Evolutionary conservation across 2,113 vertebrate species (phyloP).

Genomic region (Conger conger): DNA sequence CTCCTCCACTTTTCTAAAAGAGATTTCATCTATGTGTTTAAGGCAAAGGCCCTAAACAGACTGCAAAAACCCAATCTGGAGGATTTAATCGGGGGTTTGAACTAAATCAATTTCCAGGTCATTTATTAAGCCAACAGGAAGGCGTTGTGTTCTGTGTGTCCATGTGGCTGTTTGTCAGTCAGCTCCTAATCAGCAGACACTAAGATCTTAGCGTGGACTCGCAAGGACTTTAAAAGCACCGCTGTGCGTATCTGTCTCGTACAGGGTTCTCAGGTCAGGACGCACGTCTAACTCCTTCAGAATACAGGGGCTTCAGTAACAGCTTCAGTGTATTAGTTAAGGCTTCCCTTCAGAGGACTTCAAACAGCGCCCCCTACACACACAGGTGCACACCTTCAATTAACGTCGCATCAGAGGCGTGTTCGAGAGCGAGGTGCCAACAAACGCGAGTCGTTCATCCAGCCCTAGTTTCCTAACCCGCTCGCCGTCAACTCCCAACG

Average conservation of each 20-base stretch:
- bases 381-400: slow-evolving; percentile 3
- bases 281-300: not conserved
- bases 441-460: not conserved
- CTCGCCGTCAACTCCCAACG: not conserved
- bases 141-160: not conserved
- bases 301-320: not conserved
- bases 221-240: not conserved
- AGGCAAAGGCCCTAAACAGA: not conserved
- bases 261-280: not conserved
- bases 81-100: not conserved
- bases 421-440: not conserved
- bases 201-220: not conserved
- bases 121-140: not conserved
- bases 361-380: not conserved
- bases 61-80: not conserved
- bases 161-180: not conserved
- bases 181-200: not conserved
- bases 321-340: not conserved
- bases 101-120: not conserved
- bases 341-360: not conserved
- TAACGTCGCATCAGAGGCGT: not conserved
- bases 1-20: not conserved
- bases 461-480: not conserved
- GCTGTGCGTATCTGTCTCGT: not conserved
- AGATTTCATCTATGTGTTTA: not conserved